phyloP scores from a whole-genome alignment of 2,113 vertebrate genomes.

The Myrmecobius fasciatus region DNA sequence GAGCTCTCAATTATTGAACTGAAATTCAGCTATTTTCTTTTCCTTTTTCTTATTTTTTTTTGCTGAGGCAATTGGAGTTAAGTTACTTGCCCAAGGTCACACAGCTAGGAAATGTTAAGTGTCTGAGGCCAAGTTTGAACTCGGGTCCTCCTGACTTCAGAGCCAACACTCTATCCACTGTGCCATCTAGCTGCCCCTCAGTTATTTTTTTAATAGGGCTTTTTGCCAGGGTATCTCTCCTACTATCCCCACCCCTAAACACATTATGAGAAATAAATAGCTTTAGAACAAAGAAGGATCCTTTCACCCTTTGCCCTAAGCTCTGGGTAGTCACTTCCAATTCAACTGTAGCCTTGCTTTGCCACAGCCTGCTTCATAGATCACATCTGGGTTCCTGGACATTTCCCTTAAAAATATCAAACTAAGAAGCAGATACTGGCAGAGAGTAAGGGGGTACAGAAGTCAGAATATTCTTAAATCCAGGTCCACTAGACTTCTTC shows the following conservation, averaged over 20 bases:
- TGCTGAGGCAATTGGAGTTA: too few species aligned
- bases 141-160: too few species aligned
- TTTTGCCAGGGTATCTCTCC: not conserved
- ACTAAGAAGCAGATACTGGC: not conserved
- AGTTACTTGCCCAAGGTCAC: too few species aligned
- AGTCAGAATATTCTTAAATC: not conserved
- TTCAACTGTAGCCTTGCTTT: not conserved
- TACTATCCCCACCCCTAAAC: not conserved
- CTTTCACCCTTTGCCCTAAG: not conserved
- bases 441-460: not conserved
- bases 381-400: not conserved
- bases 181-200: not conserved
- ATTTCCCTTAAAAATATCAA: not conserved
- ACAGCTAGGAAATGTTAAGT: too few species aligned
- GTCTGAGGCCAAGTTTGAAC: too few species aligned
- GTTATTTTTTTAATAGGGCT: not conserved
- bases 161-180: too few species aligned
- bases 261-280: not conserved
- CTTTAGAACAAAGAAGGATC: not conserved
- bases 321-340: not conserved
- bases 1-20: not conserved
- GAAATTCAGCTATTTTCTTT: too few species aligned
- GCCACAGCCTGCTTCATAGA: not conserved
- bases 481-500: not conserved
- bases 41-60: too few species aligned